phyloP scores from a whole-genome alignment of 1,140 invertebrate species.

The Brevipalpus yothersi region DNA sequence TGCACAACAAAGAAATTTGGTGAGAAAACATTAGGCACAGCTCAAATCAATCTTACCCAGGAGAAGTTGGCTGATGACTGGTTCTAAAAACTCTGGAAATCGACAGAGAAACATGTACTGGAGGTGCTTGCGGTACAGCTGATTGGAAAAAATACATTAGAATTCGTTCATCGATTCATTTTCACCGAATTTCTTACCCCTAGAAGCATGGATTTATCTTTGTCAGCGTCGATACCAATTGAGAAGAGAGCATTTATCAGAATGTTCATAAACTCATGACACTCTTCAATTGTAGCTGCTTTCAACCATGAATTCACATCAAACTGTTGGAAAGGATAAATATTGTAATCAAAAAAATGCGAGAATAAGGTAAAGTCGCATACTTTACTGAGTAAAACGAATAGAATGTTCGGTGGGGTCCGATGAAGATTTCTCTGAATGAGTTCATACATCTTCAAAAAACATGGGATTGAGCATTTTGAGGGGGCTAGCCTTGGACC shows the following conservation, averaged over 20 bases:
- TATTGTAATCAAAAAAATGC: neutral
- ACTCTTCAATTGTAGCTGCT: neutral
- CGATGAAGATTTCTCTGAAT: neutral
- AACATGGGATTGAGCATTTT: neutral
- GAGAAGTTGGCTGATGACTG: neutral
- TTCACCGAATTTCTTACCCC: neutral
- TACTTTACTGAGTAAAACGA: neutral
- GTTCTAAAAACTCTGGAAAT: neutral
- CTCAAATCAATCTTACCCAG: neutral
- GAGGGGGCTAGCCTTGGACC: neutral
- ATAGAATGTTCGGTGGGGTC: neutral
- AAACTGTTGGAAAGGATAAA: neutral
- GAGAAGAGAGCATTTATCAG: neutral
- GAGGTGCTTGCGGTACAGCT: neutral
- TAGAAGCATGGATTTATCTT: neutral
- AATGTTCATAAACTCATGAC: neutral
- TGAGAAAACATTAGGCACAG: neutral
- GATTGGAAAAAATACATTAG: neutral
- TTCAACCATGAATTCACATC: constrained; percentile 1
- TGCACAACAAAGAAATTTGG: neutral
- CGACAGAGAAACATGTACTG: neutral
- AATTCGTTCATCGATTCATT: neutral
- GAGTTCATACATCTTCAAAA: neutral
- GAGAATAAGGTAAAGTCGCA: neutral
- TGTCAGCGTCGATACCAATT: neutral